Evolutionary conservation across 1,140 invertebrate genomes (phyloP), one percentile per base, ranked within the genome.

Genomic region (Sminthurides bifidus): DNA sequence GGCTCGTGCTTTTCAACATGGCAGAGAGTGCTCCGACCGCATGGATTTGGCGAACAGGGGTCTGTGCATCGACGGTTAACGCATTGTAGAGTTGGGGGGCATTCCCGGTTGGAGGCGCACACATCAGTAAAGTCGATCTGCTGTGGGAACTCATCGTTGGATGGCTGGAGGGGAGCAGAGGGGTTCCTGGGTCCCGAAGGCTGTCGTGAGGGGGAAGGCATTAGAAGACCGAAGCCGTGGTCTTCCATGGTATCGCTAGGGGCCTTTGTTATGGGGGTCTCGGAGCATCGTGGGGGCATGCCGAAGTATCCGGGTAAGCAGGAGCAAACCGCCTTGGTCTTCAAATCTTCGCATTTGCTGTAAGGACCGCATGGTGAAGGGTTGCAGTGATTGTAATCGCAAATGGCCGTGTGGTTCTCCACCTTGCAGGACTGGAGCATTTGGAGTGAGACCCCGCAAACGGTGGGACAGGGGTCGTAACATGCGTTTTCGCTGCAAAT

Each of bases 341-440:
- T 26, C 17, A 76, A 69, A 38, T 71, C 72, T 21, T 77, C 76
- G 63, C 85, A 88, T 19, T 79, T 71, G 0, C 83, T 80, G 59
- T 85, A 84, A 0, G 80, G 74, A 5, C 84, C 84, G 60, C 76
- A 78, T n/a, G 75, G 75, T 3, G 74, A 74, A 38, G 76, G 74
- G 2, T 70, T 55, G 52, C 75, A 77, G 2, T 74, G 74, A 19
- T 75, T 30, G 41, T 43, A 86, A 49, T 74, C 76, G 69, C 83
- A 85, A 53, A 78, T 72, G 12, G 84, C 81, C 26, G 82, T 77
- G 64, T 91, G 87, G 70, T 88, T 86, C 27, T 83, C 76, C 3
- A 89, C 85, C 63, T 79, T 73, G 65, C 88, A 92, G 29, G 80
- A 75, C 15, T 43, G 38, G 0, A 70, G 65, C 0, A 43, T 40